Conservation (phyloP, 2,113 vertebrate genomes). For the Ranitomeya imitator region DNA sequence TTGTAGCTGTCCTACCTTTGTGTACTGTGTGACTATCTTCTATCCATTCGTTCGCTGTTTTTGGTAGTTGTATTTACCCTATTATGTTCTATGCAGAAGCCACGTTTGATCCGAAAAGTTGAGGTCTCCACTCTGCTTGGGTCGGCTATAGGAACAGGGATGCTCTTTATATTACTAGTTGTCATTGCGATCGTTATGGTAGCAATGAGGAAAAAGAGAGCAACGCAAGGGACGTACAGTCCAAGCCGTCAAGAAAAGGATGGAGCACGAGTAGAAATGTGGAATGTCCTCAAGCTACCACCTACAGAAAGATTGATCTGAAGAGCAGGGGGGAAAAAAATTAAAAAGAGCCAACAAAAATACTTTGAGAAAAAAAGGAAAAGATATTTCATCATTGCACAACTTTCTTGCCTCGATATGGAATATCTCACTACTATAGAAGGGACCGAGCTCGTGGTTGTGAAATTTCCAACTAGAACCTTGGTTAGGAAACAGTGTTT, state of each 20-base stretch:
- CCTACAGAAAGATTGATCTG: constrained; percentile 68
- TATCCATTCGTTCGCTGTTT: neutral
- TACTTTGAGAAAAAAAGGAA: neutral
- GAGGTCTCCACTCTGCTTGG: constrained; percentile 67
- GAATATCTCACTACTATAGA: neutral
- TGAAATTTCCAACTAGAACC: neutral
- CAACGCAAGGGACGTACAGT: constrained; percentile 70
- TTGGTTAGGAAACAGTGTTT: neutral
- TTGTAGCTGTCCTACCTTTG: too few relatives aligned
- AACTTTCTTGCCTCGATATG: too few relatives aligned
- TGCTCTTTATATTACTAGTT: constrained; percentile 62
- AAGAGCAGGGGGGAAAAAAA: neutral
- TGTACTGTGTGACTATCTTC: too few relatives aligned
- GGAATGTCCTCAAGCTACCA: constrained; percentile 71
- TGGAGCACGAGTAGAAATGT: constrained; percentile 70
- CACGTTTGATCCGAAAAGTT: constrained; percentile 59
- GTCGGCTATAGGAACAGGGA: constrained; percentile 63
- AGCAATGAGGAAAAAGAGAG: constrained; percentile 68
- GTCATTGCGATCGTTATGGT: constrained; percentile 54
- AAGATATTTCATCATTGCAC: neutral
- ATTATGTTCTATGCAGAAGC: constrained; percentile 63
- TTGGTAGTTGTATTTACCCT: neutral
- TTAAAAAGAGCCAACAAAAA: neutral
- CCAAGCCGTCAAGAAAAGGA: constrained; percentile 71
- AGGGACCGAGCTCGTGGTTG: neutral